Evolutionary conservation across 1,140 invertebrate species (phyloP), one percentile per base, ranked within the genome.

Genomic region (Lethocerus indicus): DNA sequence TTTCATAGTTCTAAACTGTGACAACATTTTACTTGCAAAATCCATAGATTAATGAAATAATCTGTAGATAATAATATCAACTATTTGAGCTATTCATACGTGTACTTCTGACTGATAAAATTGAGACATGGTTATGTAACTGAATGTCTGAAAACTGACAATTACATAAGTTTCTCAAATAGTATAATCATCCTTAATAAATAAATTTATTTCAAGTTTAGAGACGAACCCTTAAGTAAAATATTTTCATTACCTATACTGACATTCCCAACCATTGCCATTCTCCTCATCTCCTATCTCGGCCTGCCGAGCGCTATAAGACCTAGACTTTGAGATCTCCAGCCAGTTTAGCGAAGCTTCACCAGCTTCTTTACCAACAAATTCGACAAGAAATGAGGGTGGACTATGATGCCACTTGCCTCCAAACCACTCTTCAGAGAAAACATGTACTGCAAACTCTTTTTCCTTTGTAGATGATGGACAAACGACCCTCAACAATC

Each of bases 301-400:
- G n/a, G 49, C 74, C 68, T 25, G 71, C 67, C 43, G 64, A 60
- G 13, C 64, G 67, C 39, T 69, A 68, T 50, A 72, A 6, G 75
- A 81, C 75, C 21, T 74, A 70, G 32, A 79, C 56, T 79, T 81
- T 21, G 79, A 81, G 23, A 85, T 74, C 52, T 83, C 81, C 63
- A 85, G 80, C 81, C 81, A 84, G 48, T 77, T 80, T 28, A 84
- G 75, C 6, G 71, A 69, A 58, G 83, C 82, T 56, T 72, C 73
- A 0, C 80, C 80, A 5, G 74, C 71, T 57, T 84, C 80, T 18
- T 73, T 70, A 58, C 56, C 56, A 74, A 85, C 75, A 55, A 81
- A 83, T 54, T 83, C 80, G 9, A 83, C 58, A n/a, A 83, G 61
- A 43, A 83, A 70, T 20, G 73, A 75, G 0, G 75, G 77, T 29